Evolutionary conservation across 1,140 invertebrate species (phyloP).

Genomic region (Cyclina sinensis): DNA sequence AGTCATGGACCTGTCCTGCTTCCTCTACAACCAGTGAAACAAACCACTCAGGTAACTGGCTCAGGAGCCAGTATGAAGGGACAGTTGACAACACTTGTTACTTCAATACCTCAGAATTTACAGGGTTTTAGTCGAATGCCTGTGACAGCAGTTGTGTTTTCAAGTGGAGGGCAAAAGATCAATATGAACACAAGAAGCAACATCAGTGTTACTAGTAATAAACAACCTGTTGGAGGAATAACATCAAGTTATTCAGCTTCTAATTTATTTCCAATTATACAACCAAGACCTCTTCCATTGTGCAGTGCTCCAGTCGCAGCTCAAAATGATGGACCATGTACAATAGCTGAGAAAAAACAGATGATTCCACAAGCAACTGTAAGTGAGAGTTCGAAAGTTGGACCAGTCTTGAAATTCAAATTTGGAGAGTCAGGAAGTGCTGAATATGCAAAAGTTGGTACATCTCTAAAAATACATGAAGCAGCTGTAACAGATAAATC

Average conservation of each 20-base stretch:
- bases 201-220: not conserved
- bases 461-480: not conserved
- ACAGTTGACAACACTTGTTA: not conserved
- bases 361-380: too few relatives aligned
- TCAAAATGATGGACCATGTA: too few relatives aligned
- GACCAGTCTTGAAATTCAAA: too few relatives aligned
- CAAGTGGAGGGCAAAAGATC: not conserved
- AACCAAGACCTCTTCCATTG: not conserved
- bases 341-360: too few relatives aligned
- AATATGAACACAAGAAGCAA: not conserved
- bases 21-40: not conserved
- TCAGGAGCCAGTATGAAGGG: not conserved
- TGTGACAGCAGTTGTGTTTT: not conserved
- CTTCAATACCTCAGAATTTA: not conserved
- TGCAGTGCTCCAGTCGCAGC: not conserved
- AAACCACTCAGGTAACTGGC: not conserved
- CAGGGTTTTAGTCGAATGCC: not conserved
- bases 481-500: constrained; percentile 8
- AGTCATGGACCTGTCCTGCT: not conserved
- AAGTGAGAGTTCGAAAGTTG: too few relatives aligned
- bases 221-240: not conserved
- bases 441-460: too few relatives aligned
- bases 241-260: not conserved
- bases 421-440: too few relatives aligned
- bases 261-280: not conserved